Evolutionary conservation across 2,797 vertebrate species (phyloP), one percentile per base, ranked within the genome.

Genomic region (Xyrichtys novacula): DNA sequence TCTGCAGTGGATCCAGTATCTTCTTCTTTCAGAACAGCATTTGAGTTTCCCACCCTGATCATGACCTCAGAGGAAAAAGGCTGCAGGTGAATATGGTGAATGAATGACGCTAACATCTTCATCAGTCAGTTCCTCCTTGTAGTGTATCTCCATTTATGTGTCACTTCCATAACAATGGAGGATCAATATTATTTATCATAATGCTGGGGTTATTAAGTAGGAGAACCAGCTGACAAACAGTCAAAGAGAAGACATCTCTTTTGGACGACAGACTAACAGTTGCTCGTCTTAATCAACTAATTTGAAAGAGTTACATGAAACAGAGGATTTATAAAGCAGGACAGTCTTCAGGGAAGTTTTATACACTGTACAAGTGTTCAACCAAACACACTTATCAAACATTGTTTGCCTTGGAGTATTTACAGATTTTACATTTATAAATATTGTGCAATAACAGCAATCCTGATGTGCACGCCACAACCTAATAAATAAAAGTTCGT

Each of bases 361-460:
- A 52, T 62, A 81, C 75, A 80, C 79, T 89, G 61, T 84, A 76
- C 77, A 90, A 22, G 65, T 42, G 38, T 70, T 75, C 25, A 59
- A 46, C 39, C 29, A 65, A 72, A 77, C 32, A 80, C 54, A 58
- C 48, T 70, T 40, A 58, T 49, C 64, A 63, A 78, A 71, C 16
- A 57, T 71, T 22, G 65, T 56, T 68, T 5, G 17, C 31, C 39
- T 50, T 32, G 38, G 62, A 59, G n/a, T 90, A 91, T 91, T 86
- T 91, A 91, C 80, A 90, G 73, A 73, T 88, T 85, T 88, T 82
- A 86, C 73, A 85, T 75, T 84, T 79, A 71, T 70, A 84, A 88
- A 81, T 82, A 85, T 71, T 85, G 87, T 87, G 86, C 86, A 84
- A 70, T 65, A 67, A 81, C 50, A 50, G 82, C 34, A 39, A 46